These are phyloP conservation scores for Tragelaphus buxtoni DNA, from an alignment of 2,113 vertebrate species.

Conservation along the genomic window DNA sequence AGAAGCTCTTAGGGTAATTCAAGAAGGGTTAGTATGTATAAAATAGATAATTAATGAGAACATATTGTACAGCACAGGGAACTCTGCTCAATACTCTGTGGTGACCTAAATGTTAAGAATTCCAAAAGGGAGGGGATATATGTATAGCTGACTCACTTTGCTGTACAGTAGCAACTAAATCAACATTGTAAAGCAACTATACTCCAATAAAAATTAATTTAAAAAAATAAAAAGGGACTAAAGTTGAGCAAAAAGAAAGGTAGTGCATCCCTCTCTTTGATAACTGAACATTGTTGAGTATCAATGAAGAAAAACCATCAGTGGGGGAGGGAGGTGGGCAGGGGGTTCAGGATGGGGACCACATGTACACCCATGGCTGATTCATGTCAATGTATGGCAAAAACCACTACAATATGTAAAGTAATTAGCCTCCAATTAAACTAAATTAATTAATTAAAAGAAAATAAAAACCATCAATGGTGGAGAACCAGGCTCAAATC, in stretches of 20 bases:
- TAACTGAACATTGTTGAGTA: background rate
- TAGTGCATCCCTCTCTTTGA: background rate
- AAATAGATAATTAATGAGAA: background rate
- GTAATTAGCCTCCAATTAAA: background rate
- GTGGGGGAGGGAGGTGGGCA: background rate
- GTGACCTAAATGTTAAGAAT: background rate
- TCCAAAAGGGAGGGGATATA: background rate
- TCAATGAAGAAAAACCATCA: background rate
- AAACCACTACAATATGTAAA: background rate
- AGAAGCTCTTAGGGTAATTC: background rate
- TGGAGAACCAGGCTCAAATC: background rate
- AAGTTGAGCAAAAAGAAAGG: background rate
- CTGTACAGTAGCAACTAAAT: background rate
- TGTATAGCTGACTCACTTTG: background rate
- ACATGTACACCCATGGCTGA: background rate
- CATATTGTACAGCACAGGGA: background rate
- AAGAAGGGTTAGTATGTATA: background rate
- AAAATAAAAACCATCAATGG: background rate
- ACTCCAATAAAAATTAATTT: background rate
- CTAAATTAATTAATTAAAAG: background rate
- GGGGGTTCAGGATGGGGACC: background rate
- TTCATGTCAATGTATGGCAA: background rate
- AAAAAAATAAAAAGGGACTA: background rate
- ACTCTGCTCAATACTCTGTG: background rate
- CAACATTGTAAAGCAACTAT: background rate